phyloP scores from a whole-genome alignment of 2,797 vertebrate species.

The Rhabdophis nuchalis region DNA sequence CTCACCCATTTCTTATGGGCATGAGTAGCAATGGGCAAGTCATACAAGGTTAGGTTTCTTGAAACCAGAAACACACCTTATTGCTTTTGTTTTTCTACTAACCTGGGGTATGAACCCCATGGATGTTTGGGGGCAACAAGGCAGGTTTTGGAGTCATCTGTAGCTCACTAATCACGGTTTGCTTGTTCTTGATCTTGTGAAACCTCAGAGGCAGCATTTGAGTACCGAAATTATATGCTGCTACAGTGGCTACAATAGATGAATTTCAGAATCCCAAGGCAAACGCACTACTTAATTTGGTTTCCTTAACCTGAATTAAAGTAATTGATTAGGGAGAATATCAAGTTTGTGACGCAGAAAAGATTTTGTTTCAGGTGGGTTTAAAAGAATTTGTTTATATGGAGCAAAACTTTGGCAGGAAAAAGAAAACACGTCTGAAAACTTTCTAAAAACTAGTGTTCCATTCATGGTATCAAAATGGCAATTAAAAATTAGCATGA shows the following conservation, averaged over 20 bases:
- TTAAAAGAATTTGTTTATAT: background rate
- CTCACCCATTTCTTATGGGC: background rate
- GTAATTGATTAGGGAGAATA: background rate
- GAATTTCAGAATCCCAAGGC: background rate
- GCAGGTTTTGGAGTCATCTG: background rate
- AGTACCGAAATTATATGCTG: background rate
- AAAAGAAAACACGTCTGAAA: background rate
- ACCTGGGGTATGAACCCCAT: background rate
- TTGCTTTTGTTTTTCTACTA: background rate
- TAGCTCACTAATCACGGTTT: background rate
- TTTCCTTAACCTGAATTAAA: background rate
- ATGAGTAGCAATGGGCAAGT: background rate
- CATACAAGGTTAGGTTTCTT: background rate
- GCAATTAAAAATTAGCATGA: background rate
- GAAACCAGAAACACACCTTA: background rate
- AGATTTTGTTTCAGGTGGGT: background rate
- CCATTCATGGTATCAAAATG: background rate
- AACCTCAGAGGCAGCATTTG: background rate
- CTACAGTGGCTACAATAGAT: background rate
- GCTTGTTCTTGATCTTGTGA: background rate
- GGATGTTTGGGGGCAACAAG: background rate
- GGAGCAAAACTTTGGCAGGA: background rate
- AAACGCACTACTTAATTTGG: background rate
- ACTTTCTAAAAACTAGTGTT: too few relatives aligned
- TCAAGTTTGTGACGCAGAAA: background rate